Conservation (phyloP, 2,797 vertebrate species). For the Brotula barbata region DNA sequence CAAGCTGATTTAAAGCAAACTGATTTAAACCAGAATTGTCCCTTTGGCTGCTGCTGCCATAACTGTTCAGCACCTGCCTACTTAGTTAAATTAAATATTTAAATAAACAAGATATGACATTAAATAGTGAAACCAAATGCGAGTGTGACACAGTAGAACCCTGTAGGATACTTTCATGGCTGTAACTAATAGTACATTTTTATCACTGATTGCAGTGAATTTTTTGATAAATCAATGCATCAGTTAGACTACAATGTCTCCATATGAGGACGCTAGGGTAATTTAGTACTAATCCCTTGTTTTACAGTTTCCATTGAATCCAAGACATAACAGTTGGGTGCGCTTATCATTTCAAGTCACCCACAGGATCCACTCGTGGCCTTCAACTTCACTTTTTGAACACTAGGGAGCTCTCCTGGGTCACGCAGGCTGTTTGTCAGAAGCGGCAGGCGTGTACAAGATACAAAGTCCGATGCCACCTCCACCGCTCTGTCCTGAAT, state of each 20-base stretch:
- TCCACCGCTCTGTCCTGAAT: constrained; percentile 14
- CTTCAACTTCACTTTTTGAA: constrained; percentile 42
- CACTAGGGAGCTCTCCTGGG: constrained; percentile 58
- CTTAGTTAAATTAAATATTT: neutral
- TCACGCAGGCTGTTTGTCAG: constrained; percentile 28
- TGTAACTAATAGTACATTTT: no score
- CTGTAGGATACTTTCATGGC: no score
- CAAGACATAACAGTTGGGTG: constrained; percentile 8
- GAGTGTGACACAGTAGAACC: no score
- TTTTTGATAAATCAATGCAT: no score
- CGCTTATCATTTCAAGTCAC: constrained; percentile 1
- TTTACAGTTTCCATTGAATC: constrained; percentile 3
- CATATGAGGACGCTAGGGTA: neutral
- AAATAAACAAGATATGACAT: constrained; percentile 28
- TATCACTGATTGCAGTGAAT: no score
- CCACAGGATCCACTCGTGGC: constrained; percentile 20
- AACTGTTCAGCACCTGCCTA: neutral
- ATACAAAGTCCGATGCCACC: constrained; percentile 25
- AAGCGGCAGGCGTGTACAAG: constrained; percentile 11
- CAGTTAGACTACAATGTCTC: neutral
- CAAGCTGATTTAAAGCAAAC: constrained; percentile 11
- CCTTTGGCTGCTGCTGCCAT: neutral
- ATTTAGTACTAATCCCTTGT: constrained; percentile 1
- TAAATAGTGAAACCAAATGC: constrained; percentile 18
- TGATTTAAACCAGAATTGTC: constrained; percentile 18